Base-by-base conservation (phyloP, 2,888 invertebrate genomes). In the Cryptus viduatorius region DNA sequence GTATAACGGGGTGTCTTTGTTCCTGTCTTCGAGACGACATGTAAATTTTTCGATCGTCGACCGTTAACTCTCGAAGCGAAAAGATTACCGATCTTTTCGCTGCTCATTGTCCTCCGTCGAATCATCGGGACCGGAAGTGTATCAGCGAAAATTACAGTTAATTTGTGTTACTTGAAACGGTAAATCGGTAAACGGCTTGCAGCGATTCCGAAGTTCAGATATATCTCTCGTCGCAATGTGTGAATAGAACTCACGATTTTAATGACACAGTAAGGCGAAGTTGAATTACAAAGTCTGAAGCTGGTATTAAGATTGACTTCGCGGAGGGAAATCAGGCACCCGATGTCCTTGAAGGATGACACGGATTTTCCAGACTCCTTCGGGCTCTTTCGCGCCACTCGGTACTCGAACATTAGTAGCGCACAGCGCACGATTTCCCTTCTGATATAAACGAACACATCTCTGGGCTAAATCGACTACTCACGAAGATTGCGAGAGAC, bases 281-380 rank as follows among this genome's bases (percentile, higher is more conserved):
- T 24, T 56, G 24, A 24, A 24, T 56, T 24, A 37, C 56, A 56
- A 56, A 56, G 56, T 56, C 56, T 24, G 56, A 56, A 19, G 56
- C 24, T 56, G 19, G 24, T 12, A 24, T 53, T 16, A 16, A 3
- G 53, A 53, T 53, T 53, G 53, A 53, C 53, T 53, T 3, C 56
- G 24, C 19, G 24, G 56, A 24, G 19, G 56, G 19, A 24, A 10
- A 48, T 14, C n/a, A 42, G 12, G 56, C 42, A 59, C 67, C 76
- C 50, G 84, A 68, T 82, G 82, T 86, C 86, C 86, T 84, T 87
- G 84, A 81, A 64, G 82, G 87, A 82, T 86, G 87, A 87, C 86
- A 87, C 86, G 80, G 86, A 84, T 86, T 86, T 83, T 87, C 84
- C 84, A 48, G 59, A 76, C 59, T 75, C 81, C 81, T 75, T 71